A percentile compares a stretch with the other conserved stretches of the same genome.
phyloP scores from a whole-genome alignment of 2,113 vertebrate species.

The Ariopsis seemanni region DNA sequence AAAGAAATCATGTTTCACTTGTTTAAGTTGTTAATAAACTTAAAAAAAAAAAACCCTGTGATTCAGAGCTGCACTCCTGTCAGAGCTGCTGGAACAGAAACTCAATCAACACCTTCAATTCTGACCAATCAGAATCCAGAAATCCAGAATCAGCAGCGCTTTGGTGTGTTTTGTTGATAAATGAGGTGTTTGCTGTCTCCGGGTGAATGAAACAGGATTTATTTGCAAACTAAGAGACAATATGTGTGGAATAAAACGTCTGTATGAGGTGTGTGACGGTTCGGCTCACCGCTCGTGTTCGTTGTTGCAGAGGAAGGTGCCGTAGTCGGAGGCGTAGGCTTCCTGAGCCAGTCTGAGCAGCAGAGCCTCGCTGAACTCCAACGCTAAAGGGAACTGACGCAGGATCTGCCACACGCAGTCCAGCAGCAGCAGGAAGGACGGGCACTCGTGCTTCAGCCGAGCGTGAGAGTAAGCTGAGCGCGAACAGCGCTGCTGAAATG shows the following conservation, averaged over 20 bases:
- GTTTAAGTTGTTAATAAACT: no score
- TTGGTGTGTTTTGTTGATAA: background rate
- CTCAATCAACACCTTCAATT: no score
- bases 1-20: no score
- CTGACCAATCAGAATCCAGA: background rate
- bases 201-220: no score
- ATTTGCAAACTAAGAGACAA: no score
- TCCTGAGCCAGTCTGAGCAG: conserved; percentile 80
- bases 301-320: conserved; percentile 85
- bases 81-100: no score
- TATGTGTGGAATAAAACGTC: no score
- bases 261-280: background rate
- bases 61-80: background rate
- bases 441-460: conserved; percentile 79
- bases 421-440: conserved; percentile 83
- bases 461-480: conserved; percentile 77
- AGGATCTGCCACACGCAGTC: conserved; percentile 87
- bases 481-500: conserved; percentile 81
- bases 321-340: conserved; percentile 79
- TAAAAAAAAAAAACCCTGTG: no score
- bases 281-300: conserved; percentile 76
- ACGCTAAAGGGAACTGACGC: conserved; percentile 80
- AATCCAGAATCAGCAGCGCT: background rate
- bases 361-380: conserved; percentile 81
- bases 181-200: background rate